Evolutionary conservation across 2,113 vertebrate species (phyloP), one percentile per base, ranked within the genome.

Genomic region (Chaenocephalus aceratus): DNA sequence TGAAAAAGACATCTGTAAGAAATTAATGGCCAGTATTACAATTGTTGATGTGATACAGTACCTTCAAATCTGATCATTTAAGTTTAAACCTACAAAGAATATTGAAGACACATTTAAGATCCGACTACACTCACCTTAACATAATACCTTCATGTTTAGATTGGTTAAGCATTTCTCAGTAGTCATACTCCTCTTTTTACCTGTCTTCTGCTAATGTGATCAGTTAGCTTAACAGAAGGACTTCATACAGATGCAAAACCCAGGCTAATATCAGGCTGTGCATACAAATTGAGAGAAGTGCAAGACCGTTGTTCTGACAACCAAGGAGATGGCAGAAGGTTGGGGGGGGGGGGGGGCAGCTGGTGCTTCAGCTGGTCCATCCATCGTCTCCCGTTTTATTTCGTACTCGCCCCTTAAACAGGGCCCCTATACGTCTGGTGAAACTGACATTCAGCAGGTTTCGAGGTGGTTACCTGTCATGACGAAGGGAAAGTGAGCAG

Each of bases 371-470:
- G 84, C 81, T 73, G 86, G 59, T 64, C 73, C 72, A 64, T 90
- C 85, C 21, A 58, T 90, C 89, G 21, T 77, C 89, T 72, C 72
- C 83, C 15, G 36, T 16, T 64, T 80, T 70, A 90, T 86, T 87
- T 78, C 58, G 10, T 49, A 48, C 75, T 21, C 51, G 48, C 45
- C 45, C 53, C 75, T 23, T 75, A 48, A 84, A 30, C 88, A 34
- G 67, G 80, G 88, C 80, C 85, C 84, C 69, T 46, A 16, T 46
- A 70, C 0, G 36, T 71, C 79, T 72, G 87, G 41, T 59, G 92
- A 95, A 94, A 94, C 90, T 93, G 93, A 93, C 93, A 91, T 93
- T 94, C 80, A 86, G 83, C 77, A 73, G 69, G 86, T 94, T 94
- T 94, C 77, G 21, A 82, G 51, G 26, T 2, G 23, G 70, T 58